Evolutionary conservation across 2,113 vertebrate species (phyloP), one percentile per base, ranked within the genome.

Genomic region (Pholis gunnellus): DNA sequence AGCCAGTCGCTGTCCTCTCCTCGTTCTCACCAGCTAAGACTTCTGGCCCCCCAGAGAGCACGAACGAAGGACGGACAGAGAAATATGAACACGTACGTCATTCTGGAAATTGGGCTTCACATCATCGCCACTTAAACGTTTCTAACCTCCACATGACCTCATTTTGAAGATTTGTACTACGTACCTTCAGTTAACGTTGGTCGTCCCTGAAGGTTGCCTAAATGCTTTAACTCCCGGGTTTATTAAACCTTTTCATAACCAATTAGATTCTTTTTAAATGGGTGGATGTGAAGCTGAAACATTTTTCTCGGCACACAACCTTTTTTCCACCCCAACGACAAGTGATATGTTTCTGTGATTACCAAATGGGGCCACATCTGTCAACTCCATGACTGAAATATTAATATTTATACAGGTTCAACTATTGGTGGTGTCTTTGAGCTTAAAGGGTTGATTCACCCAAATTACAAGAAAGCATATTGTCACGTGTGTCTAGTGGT

Each of bases 241-340:
- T 80, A 63, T 72, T 36, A 72, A 87, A 82, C 46, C 27, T 65
- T 90, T 88, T 85, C 73, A 72, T 42, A n/a, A 42, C 44, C 70
- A 88, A 83, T 88, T 70, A 68, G 20, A 56, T 65, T n/a, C 66
- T 54, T 48, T 31, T n/a, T 57, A 82, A 81, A 82, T 71, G 60
- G 65, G 44, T 65, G 38, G 9, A 67, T 25, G 38, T 76, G 9
- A 25, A 77, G 46, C 8, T 22, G 4, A 85, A 78, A 76, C 6
- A 31, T 63, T 50, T 38, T 74, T 1, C 10, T 61, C 36, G 40
- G 3, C 9, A 10, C 25, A 31, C 13, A 17, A 34, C 0, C 3
- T 31, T 40, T 63, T 72, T 22, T n/a, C 11, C n/a, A 57, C 25
- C 54, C 38, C 52, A 46, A 54, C 7, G 8, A 63, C 54, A 67